phyloP scores from a whole-genome alignment of 1,140 invertebrate genomes.

The Holcopasites calliopsidis region DNA sequence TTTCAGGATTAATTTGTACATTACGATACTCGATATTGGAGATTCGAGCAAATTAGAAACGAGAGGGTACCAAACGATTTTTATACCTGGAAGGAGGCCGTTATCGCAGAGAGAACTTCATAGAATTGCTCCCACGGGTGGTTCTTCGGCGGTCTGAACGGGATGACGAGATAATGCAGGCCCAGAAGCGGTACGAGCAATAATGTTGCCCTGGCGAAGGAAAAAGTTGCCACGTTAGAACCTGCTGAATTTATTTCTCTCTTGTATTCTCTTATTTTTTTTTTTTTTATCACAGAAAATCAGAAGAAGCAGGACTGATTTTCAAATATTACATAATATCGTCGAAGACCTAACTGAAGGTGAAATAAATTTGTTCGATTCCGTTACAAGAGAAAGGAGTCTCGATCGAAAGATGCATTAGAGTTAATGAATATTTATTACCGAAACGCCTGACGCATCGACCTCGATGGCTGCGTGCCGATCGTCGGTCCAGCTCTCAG shows the following conservation, averaged over 20 bases:
- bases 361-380: too few species aligned
- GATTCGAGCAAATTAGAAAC: background rate
- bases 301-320: too few species aligned
- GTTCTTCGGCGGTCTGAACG: constrained; percentile 88
- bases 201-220: constrained; percentile 87
- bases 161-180: constrained; percentile 92
- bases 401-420: too few species aligned
- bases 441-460: constrained; percentile 89
- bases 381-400: too few species aligned
- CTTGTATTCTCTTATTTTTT: too few species aligned
- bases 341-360: too few species aligned
- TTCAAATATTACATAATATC: too few species aligned
- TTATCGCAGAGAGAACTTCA: constrained; percentile 90
- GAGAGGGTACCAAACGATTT: constrained; percentile 53
- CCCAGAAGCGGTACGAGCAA: constrained; percentile 91
- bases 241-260: too few species aligned
- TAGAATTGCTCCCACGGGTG: constrained; percentile 88
- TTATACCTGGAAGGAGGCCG: constrained; percentile 92
- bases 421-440: too few species aligned
- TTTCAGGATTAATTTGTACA: too few species aligned
- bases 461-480: constrained; percentile 83
- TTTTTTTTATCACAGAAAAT: too few species aligned
- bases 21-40: too few species aligned
- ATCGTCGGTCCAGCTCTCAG: constrained; percentile 85
- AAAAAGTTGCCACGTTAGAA: background rate